Base-by-base conservation (phyloP, 2,888 invertebrate species). In the Leptinotarsa rubiginosa region DNA sequence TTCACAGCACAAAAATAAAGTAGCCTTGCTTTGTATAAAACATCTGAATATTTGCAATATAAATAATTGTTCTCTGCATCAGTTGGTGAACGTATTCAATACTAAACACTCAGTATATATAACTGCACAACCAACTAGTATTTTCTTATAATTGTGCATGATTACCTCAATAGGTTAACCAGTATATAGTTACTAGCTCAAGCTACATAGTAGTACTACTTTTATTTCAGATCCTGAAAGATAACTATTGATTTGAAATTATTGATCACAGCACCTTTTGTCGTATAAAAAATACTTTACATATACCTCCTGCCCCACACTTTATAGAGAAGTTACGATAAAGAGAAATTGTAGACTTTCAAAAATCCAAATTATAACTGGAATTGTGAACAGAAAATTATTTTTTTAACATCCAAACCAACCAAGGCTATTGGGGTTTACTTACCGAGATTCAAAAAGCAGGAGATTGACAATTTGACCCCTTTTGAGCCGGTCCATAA, bases 231-330 rank as follows among this genome's bases (percentile, higher is more conserved):
- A 4, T 59, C 15, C 59, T 59, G 59, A 59, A 59, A 59, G 59
- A 59, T 59, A 59, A 59, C 22, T 25, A 16, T 22, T 52, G 18
- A 52, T 52, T 25, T 59, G 22, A 59, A 59, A 59, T 59, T 59
- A 59, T 59, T 15, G 15, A 59, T 74, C 74, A 74, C 74, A 74
- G 74, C 74, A 66, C 67, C 22, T 74, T 70, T 74, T 54, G 54
- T 49, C 65, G 50, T 70, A 70, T 62, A 41, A 70, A 52, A 70
- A 70, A 59, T 47, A 65, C 31, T 49, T 59, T 64, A 67, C 72
- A 20, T 20, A 47, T 54, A 62, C 62, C 66, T n/a, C 59, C 59
- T 59, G 59, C 16, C 59, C 22, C 59, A 59, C 59, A 25, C 59
- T 59, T 25, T 3, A 59, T 41, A 41, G 10, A 41, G 41, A 41